Evolutionary conservation across 2,888 invertebrate genomes (phyloP).

Genomic region (Baronia brevicornis): DNA sequence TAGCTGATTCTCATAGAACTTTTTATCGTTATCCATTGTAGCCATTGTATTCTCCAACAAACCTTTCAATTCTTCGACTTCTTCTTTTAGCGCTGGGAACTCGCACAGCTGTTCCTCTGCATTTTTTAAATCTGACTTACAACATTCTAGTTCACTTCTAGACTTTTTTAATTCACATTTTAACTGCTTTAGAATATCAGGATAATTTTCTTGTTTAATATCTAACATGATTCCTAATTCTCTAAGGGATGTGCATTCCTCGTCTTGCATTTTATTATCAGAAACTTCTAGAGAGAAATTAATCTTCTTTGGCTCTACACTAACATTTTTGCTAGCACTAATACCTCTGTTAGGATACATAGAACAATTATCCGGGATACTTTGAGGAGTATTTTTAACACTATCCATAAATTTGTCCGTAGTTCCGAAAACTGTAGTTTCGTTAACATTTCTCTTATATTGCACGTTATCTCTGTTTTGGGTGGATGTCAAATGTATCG

Average conservation of each 20-base stretch:
- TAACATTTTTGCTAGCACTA: constrained; percentile 48
- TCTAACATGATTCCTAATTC: constrained; percentile 69
- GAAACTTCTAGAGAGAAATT: constrained; percentile 57
- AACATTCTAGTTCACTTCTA: constrained; percentile 69
- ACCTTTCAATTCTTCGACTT: constrained; percentile 63
- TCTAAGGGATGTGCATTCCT: constrained; percentile 69
- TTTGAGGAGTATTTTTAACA: constrained; percentile 42
- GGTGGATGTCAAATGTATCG: constrained; percentile 57
- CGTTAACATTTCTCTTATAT: constrained; percentile 62
- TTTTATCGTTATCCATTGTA: constrained; percentile 70
- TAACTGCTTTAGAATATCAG: constrained; percentile 58
- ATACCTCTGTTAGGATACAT: constrained; percentile 66
- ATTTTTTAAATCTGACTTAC: constrained; percentile 68
- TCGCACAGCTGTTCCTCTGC: constrained; percentile 72
- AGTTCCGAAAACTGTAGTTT: constrained; percentile 55
- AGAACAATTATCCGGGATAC: constrained; percentile 63
- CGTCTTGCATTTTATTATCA: constrained; percentile 48
- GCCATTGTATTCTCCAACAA: constrained; percentile 66
- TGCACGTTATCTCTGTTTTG: constrained; percentile 48
- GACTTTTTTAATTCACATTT: constrained; percentile 75
- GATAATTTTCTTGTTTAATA: constrained; percentile 57
- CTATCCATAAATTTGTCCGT: constrained; percentile 34
- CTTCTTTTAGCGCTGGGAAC: constrained; percentile 65
- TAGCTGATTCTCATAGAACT: constrained; percentile 73
- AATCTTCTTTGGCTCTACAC: constrained; percentile 65